A percentile compares a stretch with the other conserved stretches of the same genome.
These are phyloP conservation scores for Lepidothrix coronata DNA, from an alignment of 2,113 vertebrate genomes.

Conservation along the genomic window DNA sequence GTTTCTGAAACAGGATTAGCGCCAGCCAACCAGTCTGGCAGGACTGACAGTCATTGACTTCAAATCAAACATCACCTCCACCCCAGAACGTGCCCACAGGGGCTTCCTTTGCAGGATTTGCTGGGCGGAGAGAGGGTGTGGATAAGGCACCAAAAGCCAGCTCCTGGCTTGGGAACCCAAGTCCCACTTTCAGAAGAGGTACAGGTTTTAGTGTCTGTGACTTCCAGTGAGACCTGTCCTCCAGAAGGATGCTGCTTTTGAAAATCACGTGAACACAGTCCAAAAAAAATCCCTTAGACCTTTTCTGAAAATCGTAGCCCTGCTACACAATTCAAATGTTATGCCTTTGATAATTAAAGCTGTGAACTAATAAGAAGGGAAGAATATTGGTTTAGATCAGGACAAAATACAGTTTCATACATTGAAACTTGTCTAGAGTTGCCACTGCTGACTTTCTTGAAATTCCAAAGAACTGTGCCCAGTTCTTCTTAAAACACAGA, in stretches of 20 bases:
- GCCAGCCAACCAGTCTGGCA: conserved; percentile 14
- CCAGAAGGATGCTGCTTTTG: not conserved
- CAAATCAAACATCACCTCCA: conserved; percentile 11
- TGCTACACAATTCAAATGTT: not conserved
- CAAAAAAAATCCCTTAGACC: not conserved
- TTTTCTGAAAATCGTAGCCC: not conserved
- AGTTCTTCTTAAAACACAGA: not conserved
- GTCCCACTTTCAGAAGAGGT: not conserved
- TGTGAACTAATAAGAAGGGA: not conserved
- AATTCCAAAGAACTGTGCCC: not conserved
- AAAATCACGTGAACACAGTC: not conserved
- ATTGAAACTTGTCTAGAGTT: not conserved
- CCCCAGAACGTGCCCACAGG: not conserved
- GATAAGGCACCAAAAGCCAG: not conserved
- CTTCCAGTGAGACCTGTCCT: not conserved
- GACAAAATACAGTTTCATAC: not conserved
- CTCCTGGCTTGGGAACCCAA: not conserved
- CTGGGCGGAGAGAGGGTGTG: not conserved
- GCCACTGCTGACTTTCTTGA: not conserved
- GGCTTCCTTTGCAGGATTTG: not conserved
- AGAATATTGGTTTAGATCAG: not conserved
- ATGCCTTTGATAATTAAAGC: not conserved
- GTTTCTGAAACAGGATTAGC: not conserved
- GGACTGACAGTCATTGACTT: conserved; percentile 2
- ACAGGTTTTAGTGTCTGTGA: not conserved